These are phyloP conservation scores for Phycodurus eques DNA, from an alignment of 2,113 vertebrate genomes.

Conservation along the genomic window DNA sequence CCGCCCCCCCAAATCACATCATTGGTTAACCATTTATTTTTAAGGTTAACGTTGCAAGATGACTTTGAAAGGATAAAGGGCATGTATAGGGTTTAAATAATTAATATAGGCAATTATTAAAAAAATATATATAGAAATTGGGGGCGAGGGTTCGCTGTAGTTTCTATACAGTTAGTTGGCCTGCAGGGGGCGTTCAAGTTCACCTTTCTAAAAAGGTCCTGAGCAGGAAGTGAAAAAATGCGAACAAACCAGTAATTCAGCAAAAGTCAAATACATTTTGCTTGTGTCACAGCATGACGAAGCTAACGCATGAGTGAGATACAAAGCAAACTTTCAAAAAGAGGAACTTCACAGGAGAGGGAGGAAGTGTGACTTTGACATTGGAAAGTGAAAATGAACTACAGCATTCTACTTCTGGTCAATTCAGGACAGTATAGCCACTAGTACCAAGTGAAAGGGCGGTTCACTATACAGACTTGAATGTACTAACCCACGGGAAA, in stretches of 20 bases:
- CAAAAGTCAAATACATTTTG: neutral
- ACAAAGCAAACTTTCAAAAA: neutral
- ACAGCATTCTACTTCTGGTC: conserved; percentile 16
- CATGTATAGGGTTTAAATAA: too few relatives aligned
- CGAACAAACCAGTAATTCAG: conserved; percentile 9
- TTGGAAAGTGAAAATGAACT: conserved; percentile 35
- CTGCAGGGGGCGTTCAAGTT: neutral
- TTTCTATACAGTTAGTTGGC: neutral
- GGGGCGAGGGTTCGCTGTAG: neutral
- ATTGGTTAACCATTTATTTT: too few relatives aligned
- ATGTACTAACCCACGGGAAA: conserved; percentile 31
- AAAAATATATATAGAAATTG: too few relatives aligned
- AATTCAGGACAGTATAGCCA: conserved; percentile 23
- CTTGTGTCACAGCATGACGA: neutral
- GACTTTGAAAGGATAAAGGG: too few relatives aligned
- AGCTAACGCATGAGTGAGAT: neutral
- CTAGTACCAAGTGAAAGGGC: conserved; percentile 24
- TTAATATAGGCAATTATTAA: too few relatives aligned
- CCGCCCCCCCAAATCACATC: too few relatives aligned
- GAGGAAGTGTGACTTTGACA: conserved; percentile 35
- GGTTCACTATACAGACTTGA: conserved; percentile 20
- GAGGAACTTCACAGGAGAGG: conserved; percentile 11
- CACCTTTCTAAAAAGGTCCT: neutral
- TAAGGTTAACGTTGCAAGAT: too few relatives aligned
- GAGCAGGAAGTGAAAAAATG: conserved; percentile 6